Evolutionary conservation across 2,888 invertebrate species (phyloP), one percentile per base, ranked within the genome.

Genomic region (Macaria notata): DNA sequence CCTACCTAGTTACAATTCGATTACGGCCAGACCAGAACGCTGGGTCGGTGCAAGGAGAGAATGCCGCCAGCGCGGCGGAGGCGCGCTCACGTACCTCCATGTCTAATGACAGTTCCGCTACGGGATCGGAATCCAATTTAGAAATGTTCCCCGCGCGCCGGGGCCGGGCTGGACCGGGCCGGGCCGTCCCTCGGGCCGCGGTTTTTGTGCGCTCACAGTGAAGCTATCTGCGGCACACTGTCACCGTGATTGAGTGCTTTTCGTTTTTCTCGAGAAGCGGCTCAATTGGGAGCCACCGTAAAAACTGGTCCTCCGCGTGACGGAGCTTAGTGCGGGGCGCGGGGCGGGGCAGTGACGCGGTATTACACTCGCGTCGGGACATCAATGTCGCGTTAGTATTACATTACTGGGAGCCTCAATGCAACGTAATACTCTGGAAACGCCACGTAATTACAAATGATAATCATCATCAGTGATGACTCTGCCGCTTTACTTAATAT

Each of bases 231-330:
- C 19, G 19, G 19, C 19, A 19, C 19, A 19, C 19, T 56, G 60
- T 51, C 52, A 59, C 58, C 57, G 63, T 67, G 65, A 67, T 65
- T 66, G 61, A 62, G 63, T 63, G 63, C 52, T 65, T 65, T 63
- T 59, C 58, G 65, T 67, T 67, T 60, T 58, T 60, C 51, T 54
- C 49, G 54, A 47, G 56, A 56, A 44, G n/a, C 42, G 43, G 53
- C 49, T 49, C 43, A 49, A 53, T 47, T 49, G 57, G 42, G 42
- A 49, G 53, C 46, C 58, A 39, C 46, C 47, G 51, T 48, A 44
- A 56, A 52, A 44, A 48, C 38, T 46, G 44, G 43, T 30, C n/a
- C 19, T 19, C 19, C 19, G 19, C 19, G 19, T 19, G 19, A 19
- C 19, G 19, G 19, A 19, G 19, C 19, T 19, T 19, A 19, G 19